A percentile compares a stretch with the other conserved stretches of the same genome.
These are phyloP conservation scores for Zoanthus sansibaricus DNA, from an alignment of 92 coral and sea anemone genomes.

Conservation along the genomic window DNA sequence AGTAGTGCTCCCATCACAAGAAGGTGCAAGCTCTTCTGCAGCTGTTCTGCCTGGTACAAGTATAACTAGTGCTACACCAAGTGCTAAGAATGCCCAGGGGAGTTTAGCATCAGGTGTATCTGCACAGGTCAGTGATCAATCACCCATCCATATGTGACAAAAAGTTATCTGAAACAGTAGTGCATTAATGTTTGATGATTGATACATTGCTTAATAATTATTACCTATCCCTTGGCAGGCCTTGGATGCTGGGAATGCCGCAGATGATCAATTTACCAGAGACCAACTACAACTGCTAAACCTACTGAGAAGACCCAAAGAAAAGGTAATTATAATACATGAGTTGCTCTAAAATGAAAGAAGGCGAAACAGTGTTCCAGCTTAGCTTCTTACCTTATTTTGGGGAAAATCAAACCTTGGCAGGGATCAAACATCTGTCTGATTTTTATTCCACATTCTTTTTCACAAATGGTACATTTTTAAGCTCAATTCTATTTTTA, in stretches of 20 bases:
- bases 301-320: conserved; percentile 77
- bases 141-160: not conserved
- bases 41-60: conserved; percentile 36
- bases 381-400: no score
- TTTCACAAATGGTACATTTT: no score
- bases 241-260: conserved; percentile 24
- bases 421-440: no score
- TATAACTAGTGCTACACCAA: conserved; percentile 51
- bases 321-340: conserved; percentile 55
- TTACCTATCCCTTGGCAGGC: not conserved
- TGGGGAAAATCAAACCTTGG: no score
- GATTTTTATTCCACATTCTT: no score
- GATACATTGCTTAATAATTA: not conserved
- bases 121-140: conserved; percentile 50
- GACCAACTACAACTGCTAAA: conserved; percentile 79
- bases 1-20: conserved; percentile 29
- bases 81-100: conserved; percentile 74
- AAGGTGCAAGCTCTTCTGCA: not conserved
- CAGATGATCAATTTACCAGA: conserved; percentile 65
- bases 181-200: not conserved
- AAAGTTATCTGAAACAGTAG: not conserved
- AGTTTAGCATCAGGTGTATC: conserved; percentile 73
- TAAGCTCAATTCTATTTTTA: no score
- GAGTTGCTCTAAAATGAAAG: not conserved
- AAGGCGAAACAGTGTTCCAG: no score